Evolutionary conservation across 2,888 invertebrate genomes (phyloP).

Genomic region (Dicyrtomina minuta): DNA sequence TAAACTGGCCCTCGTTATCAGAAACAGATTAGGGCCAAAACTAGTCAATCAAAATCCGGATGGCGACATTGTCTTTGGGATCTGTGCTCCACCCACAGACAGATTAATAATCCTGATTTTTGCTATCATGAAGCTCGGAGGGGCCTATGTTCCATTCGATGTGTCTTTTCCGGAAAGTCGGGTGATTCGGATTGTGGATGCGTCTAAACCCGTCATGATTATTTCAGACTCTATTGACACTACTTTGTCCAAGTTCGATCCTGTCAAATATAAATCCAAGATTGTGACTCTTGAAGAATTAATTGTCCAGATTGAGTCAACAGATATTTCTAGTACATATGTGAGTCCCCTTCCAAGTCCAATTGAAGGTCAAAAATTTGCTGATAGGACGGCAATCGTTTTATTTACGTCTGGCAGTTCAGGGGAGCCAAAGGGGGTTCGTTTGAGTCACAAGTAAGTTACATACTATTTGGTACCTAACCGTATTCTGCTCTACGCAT

Average conservation of each 20-base stretch:
- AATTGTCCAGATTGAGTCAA: neutral
- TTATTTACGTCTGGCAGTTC: slow-evolving; percentile 72
- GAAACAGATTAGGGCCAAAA: slow-evolving; percentile 4
- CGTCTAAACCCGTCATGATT: slow-evolving; percentile 64
- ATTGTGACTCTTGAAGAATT: slow-evolving; percentile 31
- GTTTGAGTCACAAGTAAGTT: slow-evolving; percentile 65
- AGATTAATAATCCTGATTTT: slow-evolving; percentile 67
- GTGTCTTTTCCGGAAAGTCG: slow-evolving; percentile 70
- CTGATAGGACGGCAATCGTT: slow-evolving; percentile 66
- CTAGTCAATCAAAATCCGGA: slow-evolving; percentile 29
- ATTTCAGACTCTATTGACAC: slow-evolving; percentile 67
- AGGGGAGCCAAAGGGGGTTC: slow-evolving; percentile 62
- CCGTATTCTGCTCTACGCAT: no score
- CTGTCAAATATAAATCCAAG: slow-evolving; percentile 33
- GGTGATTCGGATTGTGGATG: slow-evolving; percentile 72
- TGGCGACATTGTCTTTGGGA: slow-evolving; percentile 31
- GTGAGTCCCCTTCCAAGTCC: slow-evolving; percentile 14
- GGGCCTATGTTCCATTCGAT: slow-evolving; percentile 81
- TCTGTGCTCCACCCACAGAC: slow-evolving; percentile 59
- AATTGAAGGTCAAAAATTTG: slow-evolving; percentile 16
- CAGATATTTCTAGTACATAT: neutral
- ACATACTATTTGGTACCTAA: no score
- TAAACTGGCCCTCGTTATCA: slow-evolving; percentile 24
- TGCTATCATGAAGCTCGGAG: slow-evolving; percentile 77
- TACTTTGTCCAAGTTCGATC: slow-evolving; percentile 54